Evolutionary conservation across 1,140 invertebrate species (phyloP).

Genomic region (Pollicipes pollicipes): DNA sequence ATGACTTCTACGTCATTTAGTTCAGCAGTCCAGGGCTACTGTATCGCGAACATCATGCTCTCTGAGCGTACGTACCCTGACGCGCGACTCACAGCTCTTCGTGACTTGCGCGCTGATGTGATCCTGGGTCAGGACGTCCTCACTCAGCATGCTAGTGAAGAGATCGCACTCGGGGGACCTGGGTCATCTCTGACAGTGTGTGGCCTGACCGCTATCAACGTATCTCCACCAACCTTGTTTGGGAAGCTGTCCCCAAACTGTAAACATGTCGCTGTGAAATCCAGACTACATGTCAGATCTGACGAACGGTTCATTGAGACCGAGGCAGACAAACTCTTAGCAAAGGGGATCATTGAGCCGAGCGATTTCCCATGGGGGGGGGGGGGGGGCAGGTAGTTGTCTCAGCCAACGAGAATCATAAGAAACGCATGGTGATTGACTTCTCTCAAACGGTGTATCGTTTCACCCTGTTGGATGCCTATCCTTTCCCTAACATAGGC

Average conservation of each 20-base stretch:
- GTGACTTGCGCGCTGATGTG: no score
- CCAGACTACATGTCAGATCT: not conserved
- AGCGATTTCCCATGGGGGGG: conserved; percentile 12
- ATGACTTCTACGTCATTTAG: no score
- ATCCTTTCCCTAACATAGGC: conserved; percentile 10
- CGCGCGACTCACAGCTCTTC: no score
- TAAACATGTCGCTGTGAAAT: not conserved
- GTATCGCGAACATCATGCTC: no score
- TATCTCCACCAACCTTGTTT: not conserved
- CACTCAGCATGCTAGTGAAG: no score
- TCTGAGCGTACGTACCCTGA: no score
- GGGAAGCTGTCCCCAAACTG: not conserved
- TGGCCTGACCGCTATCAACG: not conserved
- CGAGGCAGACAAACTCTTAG: not conserved
- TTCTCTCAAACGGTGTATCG: conserved; percentile 12
- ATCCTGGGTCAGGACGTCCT: no score
- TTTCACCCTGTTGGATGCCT: conserved; percentile 12
- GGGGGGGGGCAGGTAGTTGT: conserved; percentile 10
- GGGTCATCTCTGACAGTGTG: not conserved
- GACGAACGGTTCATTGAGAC: not conserved
- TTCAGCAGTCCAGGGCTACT: no score
- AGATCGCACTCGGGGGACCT: not conserved
- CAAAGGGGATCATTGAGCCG: conserved; percentile 11
- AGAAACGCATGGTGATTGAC: conserved; percentile 14
- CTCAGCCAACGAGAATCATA: conserved; percentile 10